Percentiles rank a stretch among this genome's conserved stretches.
Evolutionary conservation across 1,140 invertebrate genomes (phyloP).

Genomic region (Drosophila aff.): DNA sequence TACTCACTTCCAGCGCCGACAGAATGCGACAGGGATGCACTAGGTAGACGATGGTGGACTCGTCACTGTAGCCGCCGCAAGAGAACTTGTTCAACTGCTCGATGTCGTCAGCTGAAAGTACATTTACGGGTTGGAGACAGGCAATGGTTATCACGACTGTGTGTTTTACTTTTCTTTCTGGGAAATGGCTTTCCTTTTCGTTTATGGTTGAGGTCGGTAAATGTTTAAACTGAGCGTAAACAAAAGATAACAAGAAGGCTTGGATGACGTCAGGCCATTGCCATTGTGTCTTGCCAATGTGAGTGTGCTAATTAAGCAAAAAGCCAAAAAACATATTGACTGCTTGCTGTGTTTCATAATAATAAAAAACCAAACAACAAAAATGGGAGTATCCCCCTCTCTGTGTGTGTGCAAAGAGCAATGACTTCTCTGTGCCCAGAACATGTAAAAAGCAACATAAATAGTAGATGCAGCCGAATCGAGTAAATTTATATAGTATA

Average conservation of each 20-base stretch:
- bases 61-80: constrained; percentile 92
- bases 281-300: constrained; percentile 43
- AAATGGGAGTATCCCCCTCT: constrained; percentile 19
- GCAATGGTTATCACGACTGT: constrained; percentile 30
- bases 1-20: constrained; percentile 90
- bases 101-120: constrained; percentile 90
- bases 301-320: constrained; percentile 68
- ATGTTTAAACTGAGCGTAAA: constrained; percentile 53
- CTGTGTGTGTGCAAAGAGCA: constrained; percentile 28
- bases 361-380: constrained; percentile 13
- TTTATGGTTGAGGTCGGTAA: constrained; percentile 21
- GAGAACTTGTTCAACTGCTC: constrained; percentile 91
- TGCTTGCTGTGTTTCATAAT: constrained; percentile 44
- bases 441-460: constrained; percentile 33
- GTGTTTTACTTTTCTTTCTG: constrained; percentile 10
- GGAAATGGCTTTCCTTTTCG: constrained; percentile 38
- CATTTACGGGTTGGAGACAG: constrained; percentile 10
- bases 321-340: constrained; percentile 31
- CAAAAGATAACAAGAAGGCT: constrained; percentile 62
- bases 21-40: constrained; percentile 94
- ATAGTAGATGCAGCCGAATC: constrained; percentile 45
- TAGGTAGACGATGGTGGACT: constrained; percentile 92
- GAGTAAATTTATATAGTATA: constrained; percentile 25
- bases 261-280: constrained; percentile 61
- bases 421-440: constrained; percentile 47